Base-by-base conservation (phyloP, 2,888 invertebrate species). In the Entomobrya multifasciata region DNA sequence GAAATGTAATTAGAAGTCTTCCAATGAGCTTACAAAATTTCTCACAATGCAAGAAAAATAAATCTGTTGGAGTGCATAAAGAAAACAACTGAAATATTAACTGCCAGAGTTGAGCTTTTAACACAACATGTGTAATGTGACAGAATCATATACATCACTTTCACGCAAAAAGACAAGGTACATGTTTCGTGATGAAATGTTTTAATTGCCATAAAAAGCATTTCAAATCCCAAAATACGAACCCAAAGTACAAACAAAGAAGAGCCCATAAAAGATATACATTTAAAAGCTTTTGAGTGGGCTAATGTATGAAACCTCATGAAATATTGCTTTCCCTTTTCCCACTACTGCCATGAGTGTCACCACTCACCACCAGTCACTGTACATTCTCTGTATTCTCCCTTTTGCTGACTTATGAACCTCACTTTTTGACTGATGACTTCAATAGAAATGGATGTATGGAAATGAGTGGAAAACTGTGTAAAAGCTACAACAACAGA, bases 391-490 rank as follows among this genome's bases (percentile, higher is more conserved):
- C 25, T 41, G 22, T 13, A 36, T 17, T 22, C 17, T 36, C 36
- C 8, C 15, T 20, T 65, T 17, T 17, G 36, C 67, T 80, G 81
- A 84, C 87, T 87, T 87, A 84, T 79, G 84, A 67, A 76, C 74
- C 79, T 85, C 67, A 62, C 77, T 20, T 72, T 78, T 82, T 87
- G 86, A 86, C 79, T 80, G 86, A 86, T 86, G 86, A 86, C 80
- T 86, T 62, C 79, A 79, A 62, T 74, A 20, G 74, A 86, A 80
- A 74, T 65, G 25, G 78, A 85, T 85, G 78, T 78, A 85, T 85
- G 85, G 80, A 86, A 80, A 86, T 79, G 80, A 86, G 80, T 86
- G 86, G 79, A 74, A 86, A 86, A 79, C 72, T 74, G 65, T 80
- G 86, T 86, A 65, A 36, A 36, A 86, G 79, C 67, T 36, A 44